Evolutionary conservation across 1,140 invertebrate genomes (phyloP), one percentile per base, ranked within the genome.

Genomic region (Vollenhovia emeryi): DNA sequence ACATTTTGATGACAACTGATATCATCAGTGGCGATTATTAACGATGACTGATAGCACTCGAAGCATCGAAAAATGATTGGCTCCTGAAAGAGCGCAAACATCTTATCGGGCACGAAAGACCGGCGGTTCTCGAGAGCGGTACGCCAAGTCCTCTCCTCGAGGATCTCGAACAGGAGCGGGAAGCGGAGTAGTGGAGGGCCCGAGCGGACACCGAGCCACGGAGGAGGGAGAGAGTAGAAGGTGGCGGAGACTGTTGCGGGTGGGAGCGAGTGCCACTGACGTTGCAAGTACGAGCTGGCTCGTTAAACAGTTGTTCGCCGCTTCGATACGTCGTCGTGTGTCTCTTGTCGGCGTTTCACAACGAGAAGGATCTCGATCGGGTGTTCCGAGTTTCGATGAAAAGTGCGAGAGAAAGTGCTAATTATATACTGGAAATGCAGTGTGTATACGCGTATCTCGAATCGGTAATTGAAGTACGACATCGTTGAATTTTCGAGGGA

Each of bases 301-400:
- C 88, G 78, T 89, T 91, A 93, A 92, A 93, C 92, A 93, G 92
- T 93, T 87, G 91, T 91, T 74, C 90, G 91, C 87, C 89, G 90
- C 89, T 91, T 89, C 60, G 90, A 91, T 88, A 86, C 87, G 90
- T 86, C 59, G 74, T 59, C 64, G 57, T 86, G n/a, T n/a, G n/a
- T 15, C 21, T 36, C 15, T 45, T 15, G 33, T 78, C 36, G 24
- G 30, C 21, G 66, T 52, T 71, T 59, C 30, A 64, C 71, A 50
- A 21, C 40, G 15, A 43, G 3, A 43, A 36, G 24, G 15, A 43
- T 71, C 15, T 33, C 60, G 83, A 60, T 69, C 71, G 21, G n/a
- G 33, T 76, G 27, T 45, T n/a, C n/a, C 21, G 9, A 24, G 48
- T 48, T 64, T 76, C n/a, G 13, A 30, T 18, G 27, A 82, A 55